These are phyloP conservation scores for Sebastes melanostomus DNA, from an alignment of 2,797 vertebrate genomes.

Conservation along the genomic window DNA sequence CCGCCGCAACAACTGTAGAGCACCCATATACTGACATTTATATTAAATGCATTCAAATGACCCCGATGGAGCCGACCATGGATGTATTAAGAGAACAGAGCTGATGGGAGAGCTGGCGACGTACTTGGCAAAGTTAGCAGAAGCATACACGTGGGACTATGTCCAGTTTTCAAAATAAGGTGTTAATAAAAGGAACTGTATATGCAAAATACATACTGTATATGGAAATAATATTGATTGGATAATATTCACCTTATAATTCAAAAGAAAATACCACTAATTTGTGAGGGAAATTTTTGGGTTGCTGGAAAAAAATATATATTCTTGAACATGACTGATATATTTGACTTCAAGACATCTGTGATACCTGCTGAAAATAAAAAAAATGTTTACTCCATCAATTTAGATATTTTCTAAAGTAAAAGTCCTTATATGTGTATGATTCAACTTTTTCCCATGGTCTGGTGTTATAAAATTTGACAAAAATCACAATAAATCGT, in stretches of 20 bases:
- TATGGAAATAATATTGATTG: neutral
- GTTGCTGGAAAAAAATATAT: neutral
- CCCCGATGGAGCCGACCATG: neutral
- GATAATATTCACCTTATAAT: neutral
- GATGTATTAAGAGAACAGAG: no score
- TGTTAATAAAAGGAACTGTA: neutral
- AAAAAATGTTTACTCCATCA: no score
- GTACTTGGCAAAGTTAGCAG: neutral
- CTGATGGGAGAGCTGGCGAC: no score
- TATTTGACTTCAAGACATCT: neutral
- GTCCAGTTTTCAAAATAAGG: neutral
- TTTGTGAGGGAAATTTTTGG: neutral
- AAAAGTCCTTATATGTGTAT: neutral
- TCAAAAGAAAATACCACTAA: no score
- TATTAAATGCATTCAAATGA: neutral
- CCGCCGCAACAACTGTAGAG: neutral
- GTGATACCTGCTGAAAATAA: no score
- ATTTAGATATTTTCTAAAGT: neutral
- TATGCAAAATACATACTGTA: neutral
- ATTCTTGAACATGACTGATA: neutral
- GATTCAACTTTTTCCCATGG: neutral
- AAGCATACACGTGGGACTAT: neutral
- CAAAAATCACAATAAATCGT: no score
- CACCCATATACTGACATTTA: neutral
- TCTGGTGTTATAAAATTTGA: neutral